Base-by-base conservation (phyloP, 2,888 invertebrate species). In the Machimus atricapillus region DNA sequence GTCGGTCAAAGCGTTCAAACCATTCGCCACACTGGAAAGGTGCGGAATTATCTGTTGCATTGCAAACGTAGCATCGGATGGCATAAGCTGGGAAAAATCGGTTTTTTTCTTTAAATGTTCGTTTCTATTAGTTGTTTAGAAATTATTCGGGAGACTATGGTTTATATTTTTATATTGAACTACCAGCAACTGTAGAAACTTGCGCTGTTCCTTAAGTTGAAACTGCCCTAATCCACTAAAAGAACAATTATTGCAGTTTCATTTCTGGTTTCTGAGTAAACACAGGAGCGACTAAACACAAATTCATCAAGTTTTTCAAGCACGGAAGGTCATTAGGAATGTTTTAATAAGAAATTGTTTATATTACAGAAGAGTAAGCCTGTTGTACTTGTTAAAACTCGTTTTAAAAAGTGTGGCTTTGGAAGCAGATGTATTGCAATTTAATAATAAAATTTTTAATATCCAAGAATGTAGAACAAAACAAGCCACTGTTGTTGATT, bases 51-150 rank as follows among this genome's bases (percentile, higher is more conserved):
- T 96, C 95, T 66, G 96, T 97, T 58, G 98, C 97, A 90, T 96
- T 95, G 93, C 98, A 98, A 91, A 97, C 97, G 93, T 97, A 98
- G 93, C 98, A 98, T 90, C 95, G 93, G 90, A 98, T 95, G 88
- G 95, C 94, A 90, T 92, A 89, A 88, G 94, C 95, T 96, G 88
- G 37, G 58, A 31, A 76, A 27, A 12, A 86, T 23, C 12, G 9
- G 12, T 0, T 66, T 19, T 66, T n/a, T n/a, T n/a, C n/a, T n/a
- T 66, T 66, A 23, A 66, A 66, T 27, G 9, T 12, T 66, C 0
- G 1, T 40, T 34, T 34, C 34, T 52, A 52, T n/a, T 52, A 8
- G 8, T 5, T 52, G 5, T 52, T 4, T 19, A n/a, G 6, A 7
- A 52, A 52, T 52, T 52, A 34, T 34, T 6, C 7, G 34, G 7